Evolutionary conservation across 1,140 invertebrate species (phyloP), one percentile per base, ranked within the genome.

Genomic region (Sitophilus oryzae): DNA sequence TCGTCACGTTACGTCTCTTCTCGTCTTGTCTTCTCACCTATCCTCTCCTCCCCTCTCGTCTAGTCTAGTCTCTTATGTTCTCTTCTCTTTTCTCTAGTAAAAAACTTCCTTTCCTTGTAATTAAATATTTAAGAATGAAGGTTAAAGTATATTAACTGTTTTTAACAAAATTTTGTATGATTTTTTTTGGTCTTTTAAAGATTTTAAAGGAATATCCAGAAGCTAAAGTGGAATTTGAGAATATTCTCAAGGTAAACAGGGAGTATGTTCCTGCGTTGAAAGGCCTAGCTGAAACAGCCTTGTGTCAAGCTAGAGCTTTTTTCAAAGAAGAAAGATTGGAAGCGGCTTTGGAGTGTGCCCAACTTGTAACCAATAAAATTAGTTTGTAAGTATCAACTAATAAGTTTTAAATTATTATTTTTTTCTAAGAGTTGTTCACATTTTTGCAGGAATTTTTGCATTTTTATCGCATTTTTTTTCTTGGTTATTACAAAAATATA

Each of bases 241-340:
- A 76, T 34, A 77, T 93, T n/a, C 69, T 92, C 3, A 57, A 73
- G 20, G 71, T 74, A 5, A 76, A 85, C 62, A 74, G 79, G 6
- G 65, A 77, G 53, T 88, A 86, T 66, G 73, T 91, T 8, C 82
- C 88, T 11, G 88, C 86, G 15, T 69, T 93, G 16, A 90, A 89
- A 74, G 89, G 89, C 40, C 73, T 86, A 40, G 81, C 82, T 0
- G 86, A 89, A 73, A 82, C 83, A 2, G 82, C 81, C 69, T 74
- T 88, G 34, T 78, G 76, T 41, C 67, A 85, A 59, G 85, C 84
- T 0, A 79, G 74, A 40, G 77, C 80, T 58, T 77, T 82, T 60
- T 75, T 76, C 16, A 51, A 63, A 16, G 74, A 80, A 44, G 84
- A 86, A 66, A 73, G 88, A 34, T 74, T 84, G 66, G 84, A 84